Conservation (phyloP, 1,140 invertebrate species). For the Rhyacophila brunnea region DNA sequence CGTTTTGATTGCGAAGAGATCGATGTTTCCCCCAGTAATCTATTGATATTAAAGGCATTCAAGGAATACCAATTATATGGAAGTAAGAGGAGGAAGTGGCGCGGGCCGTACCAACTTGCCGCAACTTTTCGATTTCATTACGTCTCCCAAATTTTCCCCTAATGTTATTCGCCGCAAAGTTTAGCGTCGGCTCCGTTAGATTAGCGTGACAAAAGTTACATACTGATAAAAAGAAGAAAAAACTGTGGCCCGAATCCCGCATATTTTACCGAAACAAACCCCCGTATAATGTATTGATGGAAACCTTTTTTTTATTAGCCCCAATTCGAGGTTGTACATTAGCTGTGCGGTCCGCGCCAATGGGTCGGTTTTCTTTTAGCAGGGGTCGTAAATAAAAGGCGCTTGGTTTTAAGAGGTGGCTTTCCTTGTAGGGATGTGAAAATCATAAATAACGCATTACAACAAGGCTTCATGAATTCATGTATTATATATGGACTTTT, state of each 20-base stretch:
- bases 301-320: slow-evolving; percentile 11
- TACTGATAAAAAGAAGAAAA: too few species aligned
- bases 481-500: too few species aligned
- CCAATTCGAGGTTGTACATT: slow-evolving; percentile 7
- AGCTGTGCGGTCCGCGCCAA: not conserved
- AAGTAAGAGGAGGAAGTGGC: too few species aligned
- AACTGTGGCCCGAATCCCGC: slow-evolving; percentile 7
- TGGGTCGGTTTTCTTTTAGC: not conserved
- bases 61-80: too few species aligned
- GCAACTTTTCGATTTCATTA: slow-evolving; percentile 1
- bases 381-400: not conserved
- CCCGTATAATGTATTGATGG: slow-evolving; percentile 20
- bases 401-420: not conserved
- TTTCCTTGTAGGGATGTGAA: too few species aligned
- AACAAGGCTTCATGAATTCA: too few species aligned
- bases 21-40: too few species aligned
- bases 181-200: slow-evolving; percentile 4
- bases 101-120: not conserved
- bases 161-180: slow-evolving; percentile 6
- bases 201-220: slow-evolving; percentile 18
- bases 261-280: slow-evolving; percentile 18
- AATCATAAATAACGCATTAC: too few species aligned
- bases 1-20: too few species aligned
- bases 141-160: not conserved
- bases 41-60: too few species aligned